Evolutionary conservation across 2,888 invertebrate species (phyloP).

Genomic region (Stenurella melanura): DNA sequence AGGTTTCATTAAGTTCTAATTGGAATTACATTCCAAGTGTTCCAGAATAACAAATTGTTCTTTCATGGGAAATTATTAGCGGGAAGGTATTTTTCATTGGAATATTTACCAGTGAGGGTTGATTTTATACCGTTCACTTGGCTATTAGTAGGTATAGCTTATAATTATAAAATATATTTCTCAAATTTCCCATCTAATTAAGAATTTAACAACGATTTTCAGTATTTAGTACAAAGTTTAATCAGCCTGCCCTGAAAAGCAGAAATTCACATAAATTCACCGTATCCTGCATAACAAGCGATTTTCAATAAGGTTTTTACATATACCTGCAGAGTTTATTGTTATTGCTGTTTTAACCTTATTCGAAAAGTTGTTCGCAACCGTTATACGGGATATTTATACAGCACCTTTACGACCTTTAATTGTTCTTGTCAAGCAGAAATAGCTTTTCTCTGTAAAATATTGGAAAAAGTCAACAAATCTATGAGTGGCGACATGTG

Average conservation of each 20-base stretch:
- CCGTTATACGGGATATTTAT: conserved; percentile 16
- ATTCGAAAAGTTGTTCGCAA: neutral
- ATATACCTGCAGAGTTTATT: neutral
- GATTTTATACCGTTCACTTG: too few relatives aligned
- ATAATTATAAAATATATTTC: too few relatives aligned
- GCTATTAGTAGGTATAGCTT: too few relatives aligned
- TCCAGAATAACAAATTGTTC: too few relatives aligned
- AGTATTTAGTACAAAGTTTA: neutral
- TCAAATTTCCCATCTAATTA: too few relatives aligned
- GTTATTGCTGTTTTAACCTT: conserved; percentile 19
- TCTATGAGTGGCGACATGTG: neutral
- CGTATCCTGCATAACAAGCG: neutral
- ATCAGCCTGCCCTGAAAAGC: neutral
- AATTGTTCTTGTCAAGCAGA: conserved; percentile 13
- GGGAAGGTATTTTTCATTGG: too few relatives aligned
- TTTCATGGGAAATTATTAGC: too few relatives aligned
- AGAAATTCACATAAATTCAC: neutral
- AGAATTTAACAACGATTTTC: too few relatives aligned
- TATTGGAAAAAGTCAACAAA: neutral
- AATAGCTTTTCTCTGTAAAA: conserved; percentile 13
- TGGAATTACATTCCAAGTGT: too few relatives aligned
- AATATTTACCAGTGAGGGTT: too few relatives aligned
- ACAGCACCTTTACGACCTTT: conserved; percentile 20
- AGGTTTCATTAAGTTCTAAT: too few relatives aligned
- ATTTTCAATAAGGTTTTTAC: conserved; percentile 1